These are phyloP conservation scores for Axea sp. DNA, from an alignment of 2,888 invertebrate genomes.

Conservation along the genomic window DNA sequence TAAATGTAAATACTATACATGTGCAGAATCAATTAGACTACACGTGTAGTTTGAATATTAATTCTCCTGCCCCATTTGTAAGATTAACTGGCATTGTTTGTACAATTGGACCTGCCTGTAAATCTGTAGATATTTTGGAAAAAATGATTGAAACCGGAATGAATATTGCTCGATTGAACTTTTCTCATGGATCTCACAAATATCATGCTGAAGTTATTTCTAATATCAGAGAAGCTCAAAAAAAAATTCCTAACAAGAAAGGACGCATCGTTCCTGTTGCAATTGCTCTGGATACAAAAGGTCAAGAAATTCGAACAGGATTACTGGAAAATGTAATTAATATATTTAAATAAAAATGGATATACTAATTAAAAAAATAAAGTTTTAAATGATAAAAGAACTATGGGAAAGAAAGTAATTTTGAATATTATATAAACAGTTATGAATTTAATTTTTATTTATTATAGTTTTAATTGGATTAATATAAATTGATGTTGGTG, in stretches of 20 bases:
- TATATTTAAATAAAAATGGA: too few relatives aligned
- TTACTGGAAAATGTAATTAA: slow-evolving; percentile 95
- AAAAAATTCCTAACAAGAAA: slow-evolving; percentile 86
- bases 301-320: slow-evolving; percentile 98
- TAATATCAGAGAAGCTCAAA: slow-evolving; percentile 92
- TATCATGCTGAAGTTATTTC: slow-evolving; percentile 94
- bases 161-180: slow-evolving; percentile 97
- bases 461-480: too few relatives aligned
- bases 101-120: slow-evolving; percentile 95
- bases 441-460: too few relatives aligned
- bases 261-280: slow-evolving; percentile 90
- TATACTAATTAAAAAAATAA: too few relatives aligned
- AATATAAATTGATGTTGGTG: too few relatives aligned
- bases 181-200: slow-evolving; percentile 97
- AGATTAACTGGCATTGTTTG: slow-evolving; percentile 98
- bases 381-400: too few relatives aligned
- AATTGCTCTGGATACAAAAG: slow-evolving; percentile 98
- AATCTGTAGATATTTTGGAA: slow-evolving; percentile 89
- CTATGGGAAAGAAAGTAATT: too few relatives aligned
- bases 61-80: slow-evolving; percentile 91
- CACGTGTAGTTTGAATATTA: slow-evolving; percentile 95
- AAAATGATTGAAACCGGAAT: slow-evolving; percentile 98
- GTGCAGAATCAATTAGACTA: slow-evolving; percentile 88
- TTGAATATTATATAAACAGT: too few relatives aligned
- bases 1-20: slow-evolving; percentile 66